phyloP scores from a whole-genome alignment of 2,888 invertebrate genomes.

The Thymelicus acteon region DNA sequence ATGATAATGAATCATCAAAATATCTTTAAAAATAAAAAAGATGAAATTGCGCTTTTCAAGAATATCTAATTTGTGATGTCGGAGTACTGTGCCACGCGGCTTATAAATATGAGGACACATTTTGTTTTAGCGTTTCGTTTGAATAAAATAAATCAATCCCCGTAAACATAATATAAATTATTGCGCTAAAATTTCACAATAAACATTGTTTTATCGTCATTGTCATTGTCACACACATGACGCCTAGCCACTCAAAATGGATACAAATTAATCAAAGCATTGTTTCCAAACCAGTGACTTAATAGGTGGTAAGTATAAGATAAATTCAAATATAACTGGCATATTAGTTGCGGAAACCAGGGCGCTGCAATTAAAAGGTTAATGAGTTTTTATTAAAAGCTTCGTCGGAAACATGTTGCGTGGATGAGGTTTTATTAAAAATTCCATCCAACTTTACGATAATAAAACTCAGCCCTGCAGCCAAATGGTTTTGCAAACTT shows the following conservation, averaged over 20 bases:
- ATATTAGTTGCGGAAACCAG: slow-evolving; percentile 20
- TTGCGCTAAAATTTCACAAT: neutral
- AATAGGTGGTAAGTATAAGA: neutral
- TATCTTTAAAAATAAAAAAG: too few species aligned
- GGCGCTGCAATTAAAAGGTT: slow-evolving; percentile 15
- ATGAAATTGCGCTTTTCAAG: too few species aligned
- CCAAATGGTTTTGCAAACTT: neutral
- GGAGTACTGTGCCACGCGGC: too few species aligned
- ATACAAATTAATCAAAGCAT: slow-evolving; percentile 11
- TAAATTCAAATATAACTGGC: slow-evolving; percentile 11
- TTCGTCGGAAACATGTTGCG: slow-evolving; percentile 24
- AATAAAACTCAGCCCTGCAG: neutral
- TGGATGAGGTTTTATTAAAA: slow-evolving; percentile 24
- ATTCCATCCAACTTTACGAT: slow-evolving; percentile 22
- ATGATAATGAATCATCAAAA: too few species aligned
- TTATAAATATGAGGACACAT: too few species aligned
- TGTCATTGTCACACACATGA: too few species aligned
- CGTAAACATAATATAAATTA: too few species aligned
- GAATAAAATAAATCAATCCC: too few species aligned
- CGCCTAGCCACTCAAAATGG: neutral
- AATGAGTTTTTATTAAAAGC: slow-evolving; percentile 34
- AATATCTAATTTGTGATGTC: too few species aligned
- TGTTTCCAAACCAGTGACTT: slow-evolving; percentile 12
- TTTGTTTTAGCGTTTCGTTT: too few species aligned
- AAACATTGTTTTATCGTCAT: neutral